These are phyloP conservation scores for Lithosia quadra DNA, from an alignment of 2,888 invertebrate genomes.

Conservation along the genomic window DNA sequence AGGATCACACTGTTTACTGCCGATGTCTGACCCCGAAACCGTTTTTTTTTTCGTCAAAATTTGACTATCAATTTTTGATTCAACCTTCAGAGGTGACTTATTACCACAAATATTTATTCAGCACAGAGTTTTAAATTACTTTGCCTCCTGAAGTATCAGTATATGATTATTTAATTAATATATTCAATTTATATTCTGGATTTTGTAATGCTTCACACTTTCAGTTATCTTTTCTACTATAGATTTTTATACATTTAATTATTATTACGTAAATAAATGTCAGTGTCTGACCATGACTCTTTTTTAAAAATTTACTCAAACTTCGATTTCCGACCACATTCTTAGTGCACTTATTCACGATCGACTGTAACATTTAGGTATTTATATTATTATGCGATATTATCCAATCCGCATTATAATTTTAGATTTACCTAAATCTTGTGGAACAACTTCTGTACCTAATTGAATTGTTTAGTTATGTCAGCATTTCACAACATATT, in stretches of 20 bases:
- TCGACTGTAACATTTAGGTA: not conserved
- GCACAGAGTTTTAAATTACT: conserved; percentile 18
- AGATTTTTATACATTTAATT: not conserved
- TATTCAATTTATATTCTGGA: not conserved
- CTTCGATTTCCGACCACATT: conserved; percentile 19
- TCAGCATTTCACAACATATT: not conserved
- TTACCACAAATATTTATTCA: conserved; percentile 49
- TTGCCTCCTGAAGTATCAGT: not conserved
- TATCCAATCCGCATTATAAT: conserved; percentile 3
- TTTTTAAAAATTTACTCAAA: conserved; percentile 7
- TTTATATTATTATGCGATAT: conserved; percentile 26
- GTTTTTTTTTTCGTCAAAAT: conserved; percentile 52
- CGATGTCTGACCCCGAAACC: conserved; percentile 53
- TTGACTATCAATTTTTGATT: conserved; percentile 63
- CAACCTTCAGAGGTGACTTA: conserved; percentile 53
- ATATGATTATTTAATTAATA: not conserved
- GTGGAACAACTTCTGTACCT: not conserved
- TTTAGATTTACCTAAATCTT: not conserved
- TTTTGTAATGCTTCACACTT: not conserved
- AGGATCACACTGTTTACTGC: conserved; percentile 39
- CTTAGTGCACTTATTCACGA: conserved; percentile 23
- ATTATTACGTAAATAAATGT: conserved; percentile 27
- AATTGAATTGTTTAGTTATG: not conserved
- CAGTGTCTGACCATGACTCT: conserved; percentile 38
- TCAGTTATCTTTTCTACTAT: not conserved